Evolutionary conservation across 2,888 invertebrate species (phyloP), one percentile per base, ranked within the genome.

Genomic region (Volucella bombylans): DNA sequence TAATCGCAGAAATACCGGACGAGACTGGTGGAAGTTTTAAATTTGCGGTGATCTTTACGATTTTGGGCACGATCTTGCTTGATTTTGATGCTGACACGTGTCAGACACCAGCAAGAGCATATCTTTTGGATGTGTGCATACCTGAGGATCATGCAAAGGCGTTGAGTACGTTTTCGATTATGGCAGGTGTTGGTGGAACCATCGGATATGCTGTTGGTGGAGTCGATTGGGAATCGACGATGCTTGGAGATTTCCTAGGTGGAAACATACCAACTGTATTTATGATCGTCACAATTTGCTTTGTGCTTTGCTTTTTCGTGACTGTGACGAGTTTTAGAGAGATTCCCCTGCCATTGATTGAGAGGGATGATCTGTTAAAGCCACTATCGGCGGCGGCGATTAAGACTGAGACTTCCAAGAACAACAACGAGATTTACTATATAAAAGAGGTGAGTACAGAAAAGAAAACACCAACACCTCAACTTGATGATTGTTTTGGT

Each of bases 51-150:
- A 90, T 93, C 59, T 91, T 94, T 50, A 94, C 94, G 0, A 93
- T 94, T 10, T 82, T 94, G 6, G 94, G 94, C 15, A 94, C 94
- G 67, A 93, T 94, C 1, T 87, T 94, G 71, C 88, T 95, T 81
- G 94, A 95, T 88, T 94, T 94, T 87, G 93, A 94, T 90, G 94
- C 94, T 15, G 94, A 95, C 88, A 94, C 94, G 1, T 94, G 94
- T 86, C 94, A 94, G 89, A 94, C 94, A 52, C 94, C 94, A 0
- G 92, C 94, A 1, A 90, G 94, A 83, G 94, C 94, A 8, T 94
- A 94, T 89, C 90, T 95, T 68, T 90, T 95, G 55, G 95, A 95
- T 87, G 93, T 94, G 78, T 93, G 93, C 47, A 89, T 93, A 64
- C 93, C 94, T n/a, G 93, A 93, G 87, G 94, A 95, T 89, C 94